Base-by-base conservation (phyloP, 1,140 invertebrate genomes). In the Aphelenchoides fujianensis region DNA sequence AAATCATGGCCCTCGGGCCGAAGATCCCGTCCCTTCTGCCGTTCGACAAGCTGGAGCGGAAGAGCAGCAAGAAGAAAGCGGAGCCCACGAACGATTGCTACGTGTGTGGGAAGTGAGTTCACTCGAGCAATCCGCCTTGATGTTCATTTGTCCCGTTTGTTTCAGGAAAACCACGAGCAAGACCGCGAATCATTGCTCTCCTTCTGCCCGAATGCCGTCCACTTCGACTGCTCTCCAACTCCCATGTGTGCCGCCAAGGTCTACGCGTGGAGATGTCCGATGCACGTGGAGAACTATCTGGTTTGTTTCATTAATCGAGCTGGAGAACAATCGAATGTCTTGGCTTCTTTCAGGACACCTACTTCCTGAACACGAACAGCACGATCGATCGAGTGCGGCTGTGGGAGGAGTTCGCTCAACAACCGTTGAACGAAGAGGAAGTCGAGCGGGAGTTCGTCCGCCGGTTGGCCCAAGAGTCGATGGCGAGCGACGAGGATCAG, bases 201-300 rank as follows among this genome's bases (percentile, higher is more conserved):
- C n/a, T 59, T 59, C 19, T 59, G 55, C 34, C 28, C 5, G 5
- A 59, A 59, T 59, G 19, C 23, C 19, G 19, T 59, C 19, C 55
- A 59, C 34, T 19, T 59, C 27, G 55, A 59, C 34, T 59, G 55
- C 55, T 27, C 28, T 59, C 55, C 55, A 23, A 27, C 28, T 27
- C 55, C 55, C 5, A 7, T 5, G 28, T 59, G 55, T 23, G 28
- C 55, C 5, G 34, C 55, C 19, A 59, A 19, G 34, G 12, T 59
- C 34, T 59, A 59, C 34, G 55, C 23, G 5, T 59, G 55, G 55
- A 5, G 55, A 7, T 59, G 55, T 59, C 5, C 55, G 19, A 5
- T 59, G 5, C 55, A 59, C 23, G 5, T 59, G 5, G 55, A 59
- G 55, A 59, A 59, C 34, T 59, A 59, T 23, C 34, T 59, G 55